Conservation (phyloP, 2,113 vertebrate species). For the Anser brachyrhynchus region DNA sequence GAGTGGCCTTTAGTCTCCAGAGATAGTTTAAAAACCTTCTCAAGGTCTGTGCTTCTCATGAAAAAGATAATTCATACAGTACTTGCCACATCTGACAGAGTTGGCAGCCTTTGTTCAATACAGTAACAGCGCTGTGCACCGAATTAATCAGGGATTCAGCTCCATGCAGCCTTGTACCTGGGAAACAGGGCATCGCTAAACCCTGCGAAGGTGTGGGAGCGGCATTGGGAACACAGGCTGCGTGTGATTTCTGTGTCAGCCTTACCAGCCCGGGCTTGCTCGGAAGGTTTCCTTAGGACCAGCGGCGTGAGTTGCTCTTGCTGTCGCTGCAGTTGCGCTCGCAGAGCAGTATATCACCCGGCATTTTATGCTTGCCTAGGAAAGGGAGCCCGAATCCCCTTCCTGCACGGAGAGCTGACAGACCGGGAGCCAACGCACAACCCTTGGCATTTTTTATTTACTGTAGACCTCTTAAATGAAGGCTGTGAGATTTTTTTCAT, state of each 20-base stretch:
- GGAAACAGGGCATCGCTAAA: background rate
- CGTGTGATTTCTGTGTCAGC: background rate
- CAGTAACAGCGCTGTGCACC: background rate
- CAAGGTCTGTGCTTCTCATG: slow-evolving; percentile 8
- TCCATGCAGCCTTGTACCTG: background rate
- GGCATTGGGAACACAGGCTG: background rate
- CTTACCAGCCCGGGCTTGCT: background rate
- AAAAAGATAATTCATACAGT: slow-evolving; percentile 27
- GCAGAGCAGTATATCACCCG: slow-evolving; percentile 16
- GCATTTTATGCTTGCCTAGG: slow-evolving; percentile 16
- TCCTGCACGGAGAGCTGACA: background rate
- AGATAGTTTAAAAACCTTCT: slow-evolving; percentile 30
- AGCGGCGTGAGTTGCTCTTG: background rate
- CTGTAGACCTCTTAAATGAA: slow-evolving; percentile 23
- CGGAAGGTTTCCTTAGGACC: slow-evolving; percentile 5
- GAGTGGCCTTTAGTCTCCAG: background rate
- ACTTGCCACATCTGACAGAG: background rate
- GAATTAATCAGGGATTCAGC: background rate
- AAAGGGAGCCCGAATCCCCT: slow-evolving; percentile 27
- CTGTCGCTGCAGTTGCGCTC: background rate
- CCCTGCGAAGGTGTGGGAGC: background rate
- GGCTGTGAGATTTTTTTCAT: slow-evolving; percentile 39
- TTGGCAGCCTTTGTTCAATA: slow-evolving; percentile 22
- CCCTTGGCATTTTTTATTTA: slow-evolving; percentile 19
- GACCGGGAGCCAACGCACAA: background rate